Conservation (phyloP, 2,888 invertebrate species). For the Agrotis segetum region DNA sequence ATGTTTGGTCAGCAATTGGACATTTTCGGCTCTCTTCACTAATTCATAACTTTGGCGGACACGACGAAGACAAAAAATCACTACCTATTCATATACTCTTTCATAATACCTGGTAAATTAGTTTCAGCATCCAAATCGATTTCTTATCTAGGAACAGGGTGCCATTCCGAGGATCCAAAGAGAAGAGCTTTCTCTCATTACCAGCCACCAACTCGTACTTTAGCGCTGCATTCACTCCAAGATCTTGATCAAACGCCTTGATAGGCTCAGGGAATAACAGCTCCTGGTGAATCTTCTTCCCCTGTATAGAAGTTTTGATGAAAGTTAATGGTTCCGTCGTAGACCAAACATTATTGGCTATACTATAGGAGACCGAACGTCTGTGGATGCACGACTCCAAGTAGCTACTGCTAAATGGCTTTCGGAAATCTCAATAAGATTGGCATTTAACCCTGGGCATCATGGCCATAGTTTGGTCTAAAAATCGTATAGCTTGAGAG, state of each 20-base stretch:
- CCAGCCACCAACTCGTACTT: conserved; percentile 95
- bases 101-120: conserved; percentile 91
- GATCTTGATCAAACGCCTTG: conserved; percentile 95
- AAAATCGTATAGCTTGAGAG: too few relatives aligned
- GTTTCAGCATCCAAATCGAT: conserved; percentile 95
- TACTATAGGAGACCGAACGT: neutral
- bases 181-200: conserved; percentile 94
- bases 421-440: neutral
- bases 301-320: conserved; percentile 83
- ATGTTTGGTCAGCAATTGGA: too few relatives aligned
- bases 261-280: conserved; percentile 94
- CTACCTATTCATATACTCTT: neutral
- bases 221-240: conserved; percentile 93
- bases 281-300: conserved; percentile 93
- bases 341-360: neutral
- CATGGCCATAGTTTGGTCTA: too few relatives aligned
- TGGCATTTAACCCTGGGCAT: too few relatives aligned
- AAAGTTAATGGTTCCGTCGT: neutral
- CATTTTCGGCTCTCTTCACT: too few relatives aligned
- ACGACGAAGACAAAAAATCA: neutral
- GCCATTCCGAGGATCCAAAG: conserved; percentile 94
- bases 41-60: too few relatives aligned
- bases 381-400: too few relatives aligned
- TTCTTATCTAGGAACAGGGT: conserved; percentile 94
- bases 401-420: neutral